Evolutionary conservation across 1,140 invertebrate genomes (phyloP).

Genomic region (Ptiloglossa arizonensis): DNA sequence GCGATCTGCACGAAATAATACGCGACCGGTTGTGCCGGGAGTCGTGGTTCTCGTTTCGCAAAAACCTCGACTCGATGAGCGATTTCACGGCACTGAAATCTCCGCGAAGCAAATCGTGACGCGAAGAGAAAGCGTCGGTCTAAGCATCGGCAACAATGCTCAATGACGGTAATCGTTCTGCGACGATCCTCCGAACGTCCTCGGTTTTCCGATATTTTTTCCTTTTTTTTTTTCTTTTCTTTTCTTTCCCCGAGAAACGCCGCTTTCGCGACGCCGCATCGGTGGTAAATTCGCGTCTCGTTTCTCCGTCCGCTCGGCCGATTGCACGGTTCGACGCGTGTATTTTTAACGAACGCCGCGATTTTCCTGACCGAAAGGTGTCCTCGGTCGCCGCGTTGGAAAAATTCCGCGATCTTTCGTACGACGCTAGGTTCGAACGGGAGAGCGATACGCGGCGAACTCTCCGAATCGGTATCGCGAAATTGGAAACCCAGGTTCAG

Average conservation of each 20-base stretch:
- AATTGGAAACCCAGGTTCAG: no score
- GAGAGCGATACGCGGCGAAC: no score
- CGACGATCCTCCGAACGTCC: conserved; percentile 37
- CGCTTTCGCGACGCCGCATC: background rate
- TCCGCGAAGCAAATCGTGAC: conserved; percentile 26
- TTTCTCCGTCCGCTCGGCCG: background rate
- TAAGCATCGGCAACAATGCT: conserved; percentile 1
- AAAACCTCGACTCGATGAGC: background rate
- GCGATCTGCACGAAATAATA: no score
- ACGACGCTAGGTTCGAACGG: no score
- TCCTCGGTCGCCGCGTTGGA: background rate
- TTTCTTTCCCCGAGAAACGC: background rate
- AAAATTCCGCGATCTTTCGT: no score
- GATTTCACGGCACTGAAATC: conserved; percentile 11
- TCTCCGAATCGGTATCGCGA: no score
- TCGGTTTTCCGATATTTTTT: conserved; percentile 13
- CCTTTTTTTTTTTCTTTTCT: no score
- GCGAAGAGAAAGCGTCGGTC: conserved; percentile 45
- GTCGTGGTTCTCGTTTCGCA: background rate
- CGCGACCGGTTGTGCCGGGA: no score
- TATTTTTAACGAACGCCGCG: background rate
- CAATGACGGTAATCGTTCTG: conserved; percentile 46
- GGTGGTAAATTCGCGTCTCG: background rate
- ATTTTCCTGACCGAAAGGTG: background rate
- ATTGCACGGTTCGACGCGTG: background rate